A percentile compares a stretch with the other conserved stretches of the same genome.
Evolutionary conservation across 1,140 invertebrate species (phyloP).

Genomic region (Camponotus vicinus): DNA sequence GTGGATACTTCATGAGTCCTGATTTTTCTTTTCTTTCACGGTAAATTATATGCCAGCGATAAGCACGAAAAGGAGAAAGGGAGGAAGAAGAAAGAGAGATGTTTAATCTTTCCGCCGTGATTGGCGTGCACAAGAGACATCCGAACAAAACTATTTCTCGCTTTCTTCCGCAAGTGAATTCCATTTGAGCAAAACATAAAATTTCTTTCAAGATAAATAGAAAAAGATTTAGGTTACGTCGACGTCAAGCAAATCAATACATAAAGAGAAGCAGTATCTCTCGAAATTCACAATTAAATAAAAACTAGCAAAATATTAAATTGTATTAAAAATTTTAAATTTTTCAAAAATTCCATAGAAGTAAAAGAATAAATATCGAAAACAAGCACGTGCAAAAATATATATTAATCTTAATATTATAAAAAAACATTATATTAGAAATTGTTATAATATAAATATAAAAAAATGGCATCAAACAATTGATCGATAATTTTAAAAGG

Average conservation of each 20-base stretch:
- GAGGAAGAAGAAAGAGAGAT: neutral
- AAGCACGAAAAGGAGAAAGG: neutral
- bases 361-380: neutral
- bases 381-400: neutral
- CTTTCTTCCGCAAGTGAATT: slow-evolving; percentile 7
- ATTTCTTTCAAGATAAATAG: neutral
- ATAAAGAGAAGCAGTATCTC: neutral
- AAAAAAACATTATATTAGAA: neutral
- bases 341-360: neutral
- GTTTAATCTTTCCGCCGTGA: slow-evolving; percentile 43
- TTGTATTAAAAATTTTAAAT: neutral
- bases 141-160: neutral
- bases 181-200: neutral
- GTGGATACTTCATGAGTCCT: slow-evolving; percentile 24
- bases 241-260: neutral
- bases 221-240: neutral
- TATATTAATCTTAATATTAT: too few relatives aligned
- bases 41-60: slow-evolving; percentile 13
- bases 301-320: neutral
- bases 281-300: neutral
- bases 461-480: neutral
- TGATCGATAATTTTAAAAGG: neutral
- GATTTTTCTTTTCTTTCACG: slow-evolving; percentile 9
- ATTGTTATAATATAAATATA: neutral
- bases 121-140: neutral